Conservation (phyloP, 2,888 invertebrate genomes). For the Perizoma affinitatum region DNA sequence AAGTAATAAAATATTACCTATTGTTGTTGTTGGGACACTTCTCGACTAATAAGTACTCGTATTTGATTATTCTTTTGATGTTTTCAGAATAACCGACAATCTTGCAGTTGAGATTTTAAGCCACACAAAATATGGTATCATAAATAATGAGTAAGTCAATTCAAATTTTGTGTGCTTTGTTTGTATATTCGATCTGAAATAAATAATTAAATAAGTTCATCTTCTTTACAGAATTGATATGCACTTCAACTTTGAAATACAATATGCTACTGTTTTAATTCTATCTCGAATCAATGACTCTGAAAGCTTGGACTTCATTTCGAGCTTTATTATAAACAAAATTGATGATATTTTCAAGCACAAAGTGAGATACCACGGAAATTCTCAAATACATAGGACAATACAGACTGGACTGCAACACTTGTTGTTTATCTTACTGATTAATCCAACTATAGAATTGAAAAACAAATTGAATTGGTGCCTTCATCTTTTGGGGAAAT, state of each 20-base stretch:
- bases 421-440: constrained; percentile 55
- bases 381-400: constrained; percentile 67
- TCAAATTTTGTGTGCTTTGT: neutral
- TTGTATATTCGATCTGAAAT: neutral
- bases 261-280: constrained; percentile 52
- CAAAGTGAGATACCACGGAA: constrained; percentile 72
- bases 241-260: constrained; percentile 65
- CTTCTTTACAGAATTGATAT: constrained; percentile 55
- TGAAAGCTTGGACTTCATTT: constrained; percentile 51
- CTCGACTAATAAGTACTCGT: neutral
- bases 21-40: neutral
- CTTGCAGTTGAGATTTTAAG: constrained; percentile 56
- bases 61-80: constrained; percentile 6
- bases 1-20: constrained; percentile 59
- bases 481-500: constrained; percentile 58
- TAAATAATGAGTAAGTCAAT: constrained; percentile 50
- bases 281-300: constrained; percentile 55
- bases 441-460: constrained; percentile 47
- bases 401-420: constrained; percentile 65
- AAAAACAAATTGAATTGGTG: constrained; percentile 58
- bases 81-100: constrained; percentile 67
- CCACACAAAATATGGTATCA: constrained; percentile 47
- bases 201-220: neutral
- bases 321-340: constrained; percentile 56
- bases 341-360: constrained; percentile 61